Evolutionary conservation across 2,888 invertebrate species (phyloP), one percentile per base, ranked within the genome.

Genomic region (Conchocele bisecta): DNA sequence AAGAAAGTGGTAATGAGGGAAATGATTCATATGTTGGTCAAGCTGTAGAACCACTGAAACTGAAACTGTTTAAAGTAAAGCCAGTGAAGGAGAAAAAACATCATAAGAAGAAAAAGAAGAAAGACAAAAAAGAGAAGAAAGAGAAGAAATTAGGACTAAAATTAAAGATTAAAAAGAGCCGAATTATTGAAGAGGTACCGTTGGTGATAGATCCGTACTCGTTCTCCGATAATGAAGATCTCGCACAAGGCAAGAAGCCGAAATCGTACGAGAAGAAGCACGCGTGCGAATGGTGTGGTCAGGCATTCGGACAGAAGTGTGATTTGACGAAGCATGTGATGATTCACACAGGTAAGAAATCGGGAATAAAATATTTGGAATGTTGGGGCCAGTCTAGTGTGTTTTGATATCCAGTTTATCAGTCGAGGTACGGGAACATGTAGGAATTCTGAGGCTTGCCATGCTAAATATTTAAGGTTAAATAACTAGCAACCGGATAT

Each of bases 321-420:
- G 76, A 76, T 44, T 56, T 76, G 9, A 51, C 69, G 13, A 60
- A 69, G 28, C 76, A 76, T 51, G 54, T 67, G 3, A 76, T 76
- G 76, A 76, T 76, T 39, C 76, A 76, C 42, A 76, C 76, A 15
- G n/a, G n/a, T n/a, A n/a, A n/a, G n/a, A n/a, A n/a, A n/a, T n/a
- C n/a, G n/a, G n/a, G n/a, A n/a, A n/a, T n/a, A n/a, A n/a, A n/a
- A n/a, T n/a, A n/a, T n/a, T n/a, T n/a, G n/a, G n/a, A n/a, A n/a
- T n/a, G n/a, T n/a, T n/a, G n/a, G n/a, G n/a, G n/a, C n/a, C n/a
- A n/a, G n/a, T n/a, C n/a, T n/a, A n/a, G n/a, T n/a, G n/a, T n/a
- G n/a, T n/a, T n/a, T n/a, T n/a, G n/a, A n/a, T n/a, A n/a, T n/a
- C n/a, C n/a, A n/a, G n/a, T n/a, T n/a, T n/a, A n/a, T n/a, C n/a